Base-by-base conservation (phyloP, 2,113 vertebrate species). In the Zeus faber region DNA sequence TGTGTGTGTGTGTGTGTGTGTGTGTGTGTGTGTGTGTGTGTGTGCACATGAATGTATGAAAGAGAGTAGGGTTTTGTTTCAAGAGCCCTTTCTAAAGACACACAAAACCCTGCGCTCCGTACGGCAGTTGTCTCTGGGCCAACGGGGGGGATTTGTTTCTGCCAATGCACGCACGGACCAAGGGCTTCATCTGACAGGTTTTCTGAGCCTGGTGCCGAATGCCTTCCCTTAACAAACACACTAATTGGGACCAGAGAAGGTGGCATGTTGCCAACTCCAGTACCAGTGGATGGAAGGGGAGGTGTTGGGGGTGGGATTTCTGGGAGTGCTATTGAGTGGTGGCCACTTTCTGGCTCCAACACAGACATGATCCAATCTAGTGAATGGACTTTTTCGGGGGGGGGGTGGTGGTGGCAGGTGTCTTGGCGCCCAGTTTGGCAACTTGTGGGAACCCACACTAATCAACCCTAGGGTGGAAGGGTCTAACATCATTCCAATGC, bases 331-430 rank as follows among this genome's bases (percentile, higher is more conserved):
- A 51, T 25, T 37, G 16, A 48, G 44, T 68, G 67, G 39, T 4
- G 54, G 37, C 48, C 39, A 11, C 37, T 62, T 55, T 54, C 54
- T 55, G 59, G 55, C 60, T 64, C 33, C 39, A 44, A 6, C 71
- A 64, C 35, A 47, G 60, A 68, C 49, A 56, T 48, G 6, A 67
- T 55, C 33, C 40, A 39, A 48, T 67, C 58, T 37, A 49, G 47
- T 79, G 65, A 87, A 85, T 72, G 75, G 76, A 23, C 57, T 71
- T 72, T 80, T 81, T 59, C 79, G 63, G n/a, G n/a, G n/a, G n/a
- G n/a, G n/a, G n/a, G n/a, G 63, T 67, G 56, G 59, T 63, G 65
- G 45, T 62, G 64, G 79, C 85, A 86, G 82, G 82, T 86, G 83
- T 77, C 72, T 76, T 53, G 50, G 71, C 79, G 58, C 57, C 61